Conservation (phyloP, 2,113 vertebrate species). For the Neopipo cinnamomea region DNA sequence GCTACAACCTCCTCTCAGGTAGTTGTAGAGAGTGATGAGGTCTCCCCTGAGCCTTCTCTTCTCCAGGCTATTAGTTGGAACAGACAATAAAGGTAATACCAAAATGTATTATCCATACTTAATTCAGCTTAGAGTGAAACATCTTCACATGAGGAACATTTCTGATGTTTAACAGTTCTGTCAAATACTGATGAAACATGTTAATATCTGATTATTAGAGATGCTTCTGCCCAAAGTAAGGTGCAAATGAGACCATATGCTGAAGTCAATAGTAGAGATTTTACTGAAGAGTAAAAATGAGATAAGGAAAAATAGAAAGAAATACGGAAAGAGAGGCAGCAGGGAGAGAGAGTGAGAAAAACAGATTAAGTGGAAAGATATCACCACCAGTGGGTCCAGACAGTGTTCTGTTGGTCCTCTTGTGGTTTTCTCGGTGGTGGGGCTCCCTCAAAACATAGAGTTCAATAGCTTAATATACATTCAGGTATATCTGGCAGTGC, state of each 20-base stretch:
- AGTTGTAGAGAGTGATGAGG: too few species aligned
- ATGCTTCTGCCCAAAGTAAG: not conserved
- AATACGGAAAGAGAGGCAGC: too few species aligned
- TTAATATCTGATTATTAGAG: not conserved
- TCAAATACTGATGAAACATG: not conserved
- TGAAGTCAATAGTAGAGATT: not conserved
- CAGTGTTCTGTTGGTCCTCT: not conserved
- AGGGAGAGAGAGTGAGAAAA: too few species aligned
- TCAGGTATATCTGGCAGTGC: not conserved
- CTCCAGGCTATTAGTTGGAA: not conserved
- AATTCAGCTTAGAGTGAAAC: not conserved
- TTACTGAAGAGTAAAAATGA: too few species aligned
- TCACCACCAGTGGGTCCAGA: not conserved
- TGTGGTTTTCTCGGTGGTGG: not conserved
- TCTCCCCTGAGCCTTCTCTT: too few species aligned
- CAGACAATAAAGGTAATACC: not conserved
- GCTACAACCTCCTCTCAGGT: too few species aligned
- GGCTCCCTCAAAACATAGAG: not conserved
- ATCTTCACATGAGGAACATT: not conserved
- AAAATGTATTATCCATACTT: not conserved
- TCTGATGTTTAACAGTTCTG: not conserved
- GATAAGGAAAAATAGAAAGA: too few species aligned
- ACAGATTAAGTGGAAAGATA: not conserved
- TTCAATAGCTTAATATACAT: not conserved
- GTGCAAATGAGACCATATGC: not conserved